Percentiles rank a stretch among this genome's conserved stretches.
Conservation (phyloP, 2,888 invertebrate species). For the Brachycybe producta region DNA sequence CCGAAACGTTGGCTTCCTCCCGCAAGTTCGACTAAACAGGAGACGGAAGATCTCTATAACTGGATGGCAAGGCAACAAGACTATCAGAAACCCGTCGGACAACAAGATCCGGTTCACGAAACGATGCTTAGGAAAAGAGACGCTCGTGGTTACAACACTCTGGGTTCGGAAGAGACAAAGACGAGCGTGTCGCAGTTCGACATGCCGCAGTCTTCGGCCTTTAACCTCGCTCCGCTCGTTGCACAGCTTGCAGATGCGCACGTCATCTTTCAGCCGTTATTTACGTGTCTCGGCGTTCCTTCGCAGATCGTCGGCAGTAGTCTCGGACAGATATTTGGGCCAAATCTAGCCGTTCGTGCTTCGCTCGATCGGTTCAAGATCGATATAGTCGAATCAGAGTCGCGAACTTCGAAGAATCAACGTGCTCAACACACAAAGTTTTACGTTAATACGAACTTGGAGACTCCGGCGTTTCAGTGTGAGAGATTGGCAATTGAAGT, state of each 20-base stretch:
- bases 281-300: constrained; percentile 78
- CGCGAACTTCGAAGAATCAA: constrained; percentile 36
- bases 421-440: constrained; percentile 27
- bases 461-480: constrained; percentile 80
- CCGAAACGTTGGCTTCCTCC: constrained; percentile 24
- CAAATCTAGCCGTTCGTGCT: constrained; percentile 48
- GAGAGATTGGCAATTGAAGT: constrained; percentile 80
- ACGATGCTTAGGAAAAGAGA: not conserved
- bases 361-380: constrained; percentile 78
- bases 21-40: constrained; percentile 22
- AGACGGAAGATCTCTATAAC: constrained; percentile 75
- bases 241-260: constrained; percentile 69
- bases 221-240: constrained; percentile 26
- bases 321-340: constrained; percentile 64
- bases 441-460: constrained; percentile 48
- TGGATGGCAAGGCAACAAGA: constrained; percentile 92
- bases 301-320: constrained; percentile 50
- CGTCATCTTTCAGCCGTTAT: constrained; percentile 80
- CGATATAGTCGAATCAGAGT: constrained; percentile 85
- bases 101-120: not conserved
- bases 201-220: constrained; percentile 21
- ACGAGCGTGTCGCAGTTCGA: constrained; percentile 10
- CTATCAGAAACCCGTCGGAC: constrained; percentile 31
- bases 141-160: constrained; percentile 3
- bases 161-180: constrained; percentile 14